Evolutionary conservation across 2,888 invertebrate species (phyloP), one percentile per base, ranked within the genome.

Genomic region (Heliconius cydno): DNA sequence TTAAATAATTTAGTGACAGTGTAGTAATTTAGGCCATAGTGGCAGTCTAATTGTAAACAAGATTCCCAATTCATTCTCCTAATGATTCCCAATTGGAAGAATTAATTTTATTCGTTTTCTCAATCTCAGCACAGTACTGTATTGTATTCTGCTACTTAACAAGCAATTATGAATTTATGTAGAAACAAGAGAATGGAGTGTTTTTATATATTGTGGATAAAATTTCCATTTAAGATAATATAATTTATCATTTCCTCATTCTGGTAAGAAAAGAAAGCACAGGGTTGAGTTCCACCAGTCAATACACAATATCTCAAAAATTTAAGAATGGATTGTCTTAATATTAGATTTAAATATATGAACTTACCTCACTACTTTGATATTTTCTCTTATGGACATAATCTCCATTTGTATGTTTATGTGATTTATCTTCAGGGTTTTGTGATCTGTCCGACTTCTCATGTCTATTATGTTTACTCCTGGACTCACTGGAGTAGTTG

Each of bases 351-450:
- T 12, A 41, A 41, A 41, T 41, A 15, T 52, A 60, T 60, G 60
- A 60, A n/a, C 81, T 78, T 72, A 95, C 94, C 92, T 94, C 94
- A 88, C 92, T 93, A 83, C 92, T 94, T 46, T 91, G 89, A 85
- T 92, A 87, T 87, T 90, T 92, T 83, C 92, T 88, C 85, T 94
- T 94, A 80, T 82, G 86, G 34, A 90, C 88, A 84, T 90, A 85
- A 82, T 90, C 87, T 22, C 94, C 94, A 88, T 94, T 94, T 34
- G 87, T 84, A 82, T 90, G 88, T 77, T 84, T 85, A 66, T 88
- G 83, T 71, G 87, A 78, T 65, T 77, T 82, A 85, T 85, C 86
- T 83, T 83, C 86, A 78, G 73, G 83, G 81, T 84, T 86, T 10
- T 86, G 80, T 74, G 81, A 80, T 77, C 86, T 87, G 63, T 88